A percentile compares a stretch with the other conserved stretches of the same genome.
These are phyloP conservation scores for Gymnocypris eckloni DNA, from an alignment of 2,797 vertebrate genomes.

Conservation along the genomic window DNA sequence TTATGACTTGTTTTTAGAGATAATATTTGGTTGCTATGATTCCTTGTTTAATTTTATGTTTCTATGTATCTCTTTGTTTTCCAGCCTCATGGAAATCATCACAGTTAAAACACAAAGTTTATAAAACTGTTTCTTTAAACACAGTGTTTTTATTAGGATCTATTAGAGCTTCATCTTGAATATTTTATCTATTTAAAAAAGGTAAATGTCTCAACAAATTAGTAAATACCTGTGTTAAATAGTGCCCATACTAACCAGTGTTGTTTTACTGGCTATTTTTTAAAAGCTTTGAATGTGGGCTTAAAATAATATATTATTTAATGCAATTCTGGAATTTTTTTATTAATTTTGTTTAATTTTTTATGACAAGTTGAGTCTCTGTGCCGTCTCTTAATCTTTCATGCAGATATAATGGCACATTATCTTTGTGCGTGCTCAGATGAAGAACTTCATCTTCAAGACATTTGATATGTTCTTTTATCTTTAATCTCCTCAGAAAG, in stretches of 20 bases:
- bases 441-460: not conserved
- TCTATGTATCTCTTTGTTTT: slow-evolving; percentile 9
- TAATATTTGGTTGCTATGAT: slow-evolving; percentile 33
- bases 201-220: not conserved
- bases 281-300: not conserved
- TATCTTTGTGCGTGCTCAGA: slow-evolving; percentile 14
- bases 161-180: not conserved
- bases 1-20: slow-evolving; percentile 18
- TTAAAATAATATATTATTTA: not conserved
- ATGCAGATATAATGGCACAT: not conserved
- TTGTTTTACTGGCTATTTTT: not conserved
- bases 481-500: not conserved
- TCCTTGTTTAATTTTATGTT: slow-evolving; percentile 27
- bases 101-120: slow-evolving; percentile 3
- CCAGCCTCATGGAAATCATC: slow-evolving; percentile 15
- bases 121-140: slow-evolving; percentile 4
- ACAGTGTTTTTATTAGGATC: not conserved
- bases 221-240: not conserved
- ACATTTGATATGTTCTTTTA: not conserved
- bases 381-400: not conserved
- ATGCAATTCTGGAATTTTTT: not conserved
- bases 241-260: not conserved
- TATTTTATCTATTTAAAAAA: slow-evolving; percentile 1
- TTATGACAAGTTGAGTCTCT: not conserved
- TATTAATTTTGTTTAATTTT: not conserved